phyloP scores from a whole-genome alignment of 2,888 invertebrate species.

The Mesoligia furuncula region DNA sequence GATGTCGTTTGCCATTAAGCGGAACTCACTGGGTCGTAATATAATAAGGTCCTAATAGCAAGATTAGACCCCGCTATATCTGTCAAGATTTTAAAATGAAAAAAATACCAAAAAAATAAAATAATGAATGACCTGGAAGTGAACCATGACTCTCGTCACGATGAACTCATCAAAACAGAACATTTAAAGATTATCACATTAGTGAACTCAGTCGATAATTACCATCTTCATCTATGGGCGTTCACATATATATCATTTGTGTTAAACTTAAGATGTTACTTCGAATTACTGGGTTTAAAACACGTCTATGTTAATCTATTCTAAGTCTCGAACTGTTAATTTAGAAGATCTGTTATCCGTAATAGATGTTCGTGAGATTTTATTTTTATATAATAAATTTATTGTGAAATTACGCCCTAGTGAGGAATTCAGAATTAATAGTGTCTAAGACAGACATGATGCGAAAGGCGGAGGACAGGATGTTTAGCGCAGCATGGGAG shows the following conservation, averaged over 20 bases:
- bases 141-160: constrained; percentile 71
- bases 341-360: constrained; percentile 79
- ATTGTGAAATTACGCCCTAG: constrained; percentile 37
- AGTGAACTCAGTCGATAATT: constrained; percentile 85
- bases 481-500: background rate
- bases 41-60: background rate
- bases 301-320: constrained; percentile 78
- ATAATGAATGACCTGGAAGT: constrained; percentile 79
- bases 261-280: constrained; percentile 84
- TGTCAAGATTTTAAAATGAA: constrained; percentile 26
- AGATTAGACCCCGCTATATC: background rate
- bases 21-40: too few species aligned
- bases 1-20: background rate
- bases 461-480: background rate
- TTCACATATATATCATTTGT: constrained; percentile 87
- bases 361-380: constrained; percentile 83
- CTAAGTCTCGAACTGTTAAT: constrained; percentile 77
- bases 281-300: constrained; percentile 76
- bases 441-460: background rate
- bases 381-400: constrained; percentile 62
- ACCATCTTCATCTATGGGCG: constrained; percentile 85
- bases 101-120: constrained; percentile 70
- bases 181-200: constrained; percentile 86
- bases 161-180: constrained; percentile 88
- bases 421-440: background rate